These are phyloP conservation scores for Parasteatoda lunata DNA, from an alignment of 2,888 invertebrate species.

Conservation along the genomic window DNA sequence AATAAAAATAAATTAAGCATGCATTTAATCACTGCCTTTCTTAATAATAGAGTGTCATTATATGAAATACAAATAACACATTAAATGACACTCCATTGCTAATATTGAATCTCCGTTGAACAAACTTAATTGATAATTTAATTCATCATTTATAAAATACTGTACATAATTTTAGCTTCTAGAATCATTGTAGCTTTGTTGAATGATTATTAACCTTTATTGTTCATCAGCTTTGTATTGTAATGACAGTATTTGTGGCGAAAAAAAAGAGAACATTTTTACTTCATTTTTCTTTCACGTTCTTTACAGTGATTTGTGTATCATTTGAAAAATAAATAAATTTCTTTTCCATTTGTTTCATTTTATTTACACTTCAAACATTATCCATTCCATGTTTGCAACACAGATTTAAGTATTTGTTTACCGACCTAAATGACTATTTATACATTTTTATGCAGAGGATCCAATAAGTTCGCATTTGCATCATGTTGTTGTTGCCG, in stretches of 20 bases:
- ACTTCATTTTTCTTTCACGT: conserved; percentile 16
- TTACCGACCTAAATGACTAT: background rate
- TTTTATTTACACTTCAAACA: background rate
- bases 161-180: conserved; percentile 49
- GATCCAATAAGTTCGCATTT: no score
- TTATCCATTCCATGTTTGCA: no score
- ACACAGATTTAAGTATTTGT: background rate
- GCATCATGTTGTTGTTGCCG: no score
- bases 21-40: no score
- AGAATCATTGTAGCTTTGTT: conserved; percentile 36
- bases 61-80: no score
- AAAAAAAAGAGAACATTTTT: conserved; percentile 22
- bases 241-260: conserved; percentile 23
- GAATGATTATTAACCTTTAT: conserved; percentile 34
- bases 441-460: background rate
- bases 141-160: background rate
- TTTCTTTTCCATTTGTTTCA: background rate
- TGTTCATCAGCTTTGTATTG: conserved; percentile 47
- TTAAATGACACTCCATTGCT: no score
- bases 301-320: conserved; percentile 20
- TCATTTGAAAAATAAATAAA: conserved; percentile 35
- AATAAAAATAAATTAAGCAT: no score
- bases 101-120: no score
- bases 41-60: no score
- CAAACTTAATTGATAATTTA: no score